phyloP scores from a whole-genome alignment of 2,113 vertebrate species.

The Sinocyclocheilus grahami region DNA sequence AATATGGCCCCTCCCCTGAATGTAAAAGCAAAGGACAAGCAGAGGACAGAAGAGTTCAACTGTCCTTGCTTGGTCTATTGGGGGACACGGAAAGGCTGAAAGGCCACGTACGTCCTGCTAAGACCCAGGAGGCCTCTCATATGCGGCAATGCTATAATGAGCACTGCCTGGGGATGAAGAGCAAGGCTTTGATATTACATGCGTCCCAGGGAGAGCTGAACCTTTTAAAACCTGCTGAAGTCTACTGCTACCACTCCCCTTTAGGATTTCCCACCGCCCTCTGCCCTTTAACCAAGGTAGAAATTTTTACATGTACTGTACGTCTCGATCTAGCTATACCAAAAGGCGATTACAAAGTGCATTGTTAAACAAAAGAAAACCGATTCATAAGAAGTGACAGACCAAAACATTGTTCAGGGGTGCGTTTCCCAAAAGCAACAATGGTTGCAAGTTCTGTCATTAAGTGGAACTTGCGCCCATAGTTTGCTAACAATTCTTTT shows the following conservation, averaged over 20 bases:
- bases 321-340: background rate
- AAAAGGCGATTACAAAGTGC: background rate
- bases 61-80: slow-evolving; percentile 63
- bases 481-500: background rate
- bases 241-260: slow-evolving; percentile 64
- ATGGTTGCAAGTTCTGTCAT: background rate
- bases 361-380: background rate
- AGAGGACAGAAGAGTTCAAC: slow-evolving; percentile 56
- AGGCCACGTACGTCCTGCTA: slow-evolving; percentile 70
- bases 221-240: slow-evolving; percentile 67
- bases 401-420: background rate
- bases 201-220: slow-evolving; percentile 72
- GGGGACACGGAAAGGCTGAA: slow-evolving; percentile 62
- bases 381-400: background rate
- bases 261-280: slow-evolving; percentile 64
- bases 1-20: background rate
- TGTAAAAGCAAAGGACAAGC: slow-evolving; percentile 35
- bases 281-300: slow-evolving; percentile 35
- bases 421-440: background rate
- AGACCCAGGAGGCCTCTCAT: slow-evolving; percentile 77
- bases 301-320: background rate
- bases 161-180: slow-evolving; percentile 73
- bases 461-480: background rate
- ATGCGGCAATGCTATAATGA: slow-evolving; percentile 74
- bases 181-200: slow-evolving; percentile 79